phyloP scores from a whole-genome alignment of 2,113 vertebrate genomes.

The Nannobrachium achirus region DNA sequence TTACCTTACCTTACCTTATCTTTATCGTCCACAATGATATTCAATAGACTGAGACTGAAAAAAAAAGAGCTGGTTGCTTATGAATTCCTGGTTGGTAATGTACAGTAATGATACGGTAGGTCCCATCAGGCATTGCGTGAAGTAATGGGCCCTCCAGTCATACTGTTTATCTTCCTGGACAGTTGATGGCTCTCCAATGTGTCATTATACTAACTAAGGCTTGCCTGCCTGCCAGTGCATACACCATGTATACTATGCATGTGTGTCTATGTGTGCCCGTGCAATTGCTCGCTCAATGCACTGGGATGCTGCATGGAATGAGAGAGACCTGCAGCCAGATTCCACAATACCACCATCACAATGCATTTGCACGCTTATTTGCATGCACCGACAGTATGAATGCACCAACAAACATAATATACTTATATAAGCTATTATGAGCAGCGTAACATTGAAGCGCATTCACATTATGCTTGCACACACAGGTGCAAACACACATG shows the following conservation, averaged over 20 bases:
- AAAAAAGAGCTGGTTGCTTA: conserved; percentile 6
- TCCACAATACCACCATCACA: no score
- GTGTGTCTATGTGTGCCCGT: neutral
- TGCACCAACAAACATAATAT: no score
- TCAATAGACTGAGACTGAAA: conserved; percentile 10
- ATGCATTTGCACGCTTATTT: no score
- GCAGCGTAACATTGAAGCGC: no score
- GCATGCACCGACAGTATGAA: no score
- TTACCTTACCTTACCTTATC: no score
- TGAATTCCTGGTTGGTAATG: conserved; percentile 29
- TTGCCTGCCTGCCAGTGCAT: conserved; percentile 4
- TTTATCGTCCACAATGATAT: neutral
- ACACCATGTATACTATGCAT: neutral
- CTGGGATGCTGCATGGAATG: neutral
- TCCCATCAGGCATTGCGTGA: conserved; percentile 63
- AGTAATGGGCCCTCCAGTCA: conserved; percentile 71
- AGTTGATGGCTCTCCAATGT: conserved; percentile 70
- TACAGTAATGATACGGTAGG: conserved; percentile 57
- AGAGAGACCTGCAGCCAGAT: no score
- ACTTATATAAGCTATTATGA: no score
- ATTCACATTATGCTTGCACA: no score
- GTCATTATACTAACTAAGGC: conserved; percentile 72
- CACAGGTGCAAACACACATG: no score
- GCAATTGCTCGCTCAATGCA: neutral
- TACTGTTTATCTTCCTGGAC: conserved; percentile 75